phyloP scores from a whole-genome alignment of 2,113 vertebrate genomes.

The Lagopus leucura region DNA sequence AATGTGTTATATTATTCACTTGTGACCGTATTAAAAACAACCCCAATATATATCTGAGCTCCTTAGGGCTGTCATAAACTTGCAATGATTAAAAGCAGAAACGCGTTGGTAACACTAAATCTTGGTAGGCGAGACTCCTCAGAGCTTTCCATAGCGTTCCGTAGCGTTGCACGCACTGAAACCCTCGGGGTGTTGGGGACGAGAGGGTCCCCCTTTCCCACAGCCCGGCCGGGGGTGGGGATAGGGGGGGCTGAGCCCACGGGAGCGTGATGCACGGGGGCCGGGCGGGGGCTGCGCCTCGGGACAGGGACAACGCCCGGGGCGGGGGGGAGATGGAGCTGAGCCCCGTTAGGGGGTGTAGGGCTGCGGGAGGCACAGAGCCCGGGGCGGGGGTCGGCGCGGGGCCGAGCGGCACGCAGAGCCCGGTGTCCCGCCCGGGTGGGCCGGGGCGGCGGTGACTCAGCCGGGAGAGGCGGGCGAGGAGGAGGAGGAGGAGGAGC shows the following conservation, averaged over 20 bases:
- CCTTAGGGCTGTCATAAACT: background rate
- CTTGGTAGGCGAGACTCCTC: background rate
- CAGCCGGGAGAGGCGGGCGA: background rate
- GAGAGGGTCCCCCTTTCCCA: background rate
- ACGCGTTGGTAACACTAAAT: background rate
- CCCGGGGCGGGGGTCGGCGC: too few species aligned
- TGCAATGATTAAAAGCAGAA: slow-evolving; percentile 5
- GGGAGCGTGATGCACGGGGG: background rate
- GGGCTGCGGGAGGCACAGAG: too few species aligned
- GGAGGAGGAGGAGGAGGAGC: background rate
- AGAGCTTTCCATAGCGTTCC: background rate
- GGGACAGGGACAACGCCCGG: too few species aligned
- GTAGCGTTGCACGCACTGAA: background rate
- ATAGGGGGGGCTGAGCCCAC: background rate
- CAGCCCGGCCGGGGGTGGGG: background rate
- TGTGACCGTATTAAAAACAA: slow-evolving; percentile 13
- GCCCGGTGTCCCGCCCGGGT: background rate
- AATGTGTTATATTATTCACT: slow-evolving; percentile 20
- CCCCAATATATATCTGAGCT: background rate
- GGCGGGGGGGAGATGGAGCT: too few species aligned
- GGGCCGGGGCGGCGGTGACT: slow-evolving; percentile 39
- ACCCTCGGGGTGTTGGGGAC: background rate
- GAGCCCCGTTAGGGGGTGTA: background rate
- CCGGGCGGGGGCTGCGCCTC: too few species aligned
- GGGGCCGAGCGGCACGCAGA: background rate